Evolutionary conservation across 1,140 invertebrate genomes (phyloP), one percentile per base, ranked within the genome.

Genomic region (Cephus cinctus): DNA sequence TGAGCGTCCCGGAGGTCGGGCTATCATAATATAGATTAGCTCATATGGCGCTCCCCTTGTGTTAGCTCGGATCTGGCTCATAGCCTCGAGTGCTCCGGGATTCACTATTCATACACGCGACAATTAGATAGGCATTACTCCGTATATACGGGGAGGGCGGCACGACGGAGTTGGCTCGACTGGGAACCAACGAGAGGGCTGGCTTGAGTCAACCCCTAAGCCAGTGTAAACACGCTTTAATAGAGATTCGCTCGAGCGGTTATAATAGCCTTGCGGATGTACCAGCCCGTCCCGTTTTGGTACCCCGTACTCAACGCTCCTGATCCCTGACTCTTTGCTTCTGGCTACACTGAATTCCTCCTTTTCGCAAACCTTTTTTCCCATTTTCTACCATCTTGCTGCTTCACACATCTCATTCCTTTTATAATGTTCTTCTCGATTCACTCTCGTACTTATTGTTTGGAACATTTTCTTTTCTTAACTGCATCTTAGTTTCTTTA

Each of bases 161-260:
- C 47, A 59, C 51, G 43, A 57, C 42, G 53, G 56, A 61, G 64
- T 62, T 61, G 59, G 64, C 57, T 65, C 59, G 61, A 60, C 52
- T 58, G 47, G 56, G 47, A 57, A 43, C 41, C 45, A 50, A 57
- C 32, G 32, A 25, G 30, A 61, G 66, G 62, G 69, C 64, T 62
- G 61, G 70, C 64, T 63, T 71, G 71, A 76, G 73, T 74, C 74
- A 75, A 76, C 73, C 74, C 74, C 73, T 75, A 73, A 75, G 71
- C 74, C 72, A 76, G 74, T 75, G 73, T 75, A 76, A 76, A 76
- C 73, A 76, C 72, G 71, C 75, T 76, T 76, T 75, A 76, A 76
- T 76, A 76, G 74, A 75, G 74, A 75, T 76, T 76, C 74, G 74
- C 74, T 76, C 71, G 74, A 76, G 74, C 74, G 74, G 70, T 69